phyloP scores from a whole-genome alignment of 2,888 invertebrate species.

The Smittia aterrima region DNA sequence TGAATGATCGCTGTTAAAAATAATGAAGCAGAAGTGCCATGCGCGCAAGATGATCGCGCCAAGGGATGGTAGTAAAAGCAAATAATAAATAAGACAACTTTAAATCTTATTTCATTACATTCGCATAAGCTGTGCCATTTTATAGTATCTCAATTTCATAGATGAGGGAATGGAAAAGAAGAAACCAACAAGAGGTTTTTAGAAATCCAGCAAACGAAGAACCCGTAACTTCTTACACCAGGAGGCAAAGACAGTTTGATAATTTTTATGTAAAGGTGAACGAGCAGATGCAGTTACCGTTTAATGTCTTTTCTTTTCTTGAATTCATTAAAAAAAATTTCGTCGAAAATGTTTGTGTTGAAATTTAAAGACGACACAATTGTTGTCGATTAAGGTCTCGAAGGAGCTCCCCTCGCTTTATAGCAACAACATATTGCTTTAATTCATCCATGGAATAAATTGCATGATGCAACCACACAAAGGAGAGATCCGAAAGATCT shows the following conservation, averaged over 20 bases:
- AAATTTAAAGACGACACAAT: conserved; percentile 29
- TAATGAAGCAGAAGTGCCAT: conserved; percentile 30
- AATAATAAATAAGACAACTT: conserved; percentile 1
- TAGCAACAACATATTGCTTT: background rate
- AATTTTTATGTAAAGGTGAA: background rate
- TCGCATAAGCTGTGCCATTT: background rate
- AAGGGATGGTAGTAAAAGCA: background rate
- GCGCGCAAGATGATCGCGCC: conserved; percentile 36
- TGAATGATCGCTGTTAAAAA: conserved; percentile 30
- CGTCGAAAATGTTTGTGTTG: background rate
- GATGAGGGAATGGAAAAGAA: no score
- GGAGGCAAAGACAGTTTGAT: background rate
- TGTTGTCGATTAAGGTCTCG: background rate
- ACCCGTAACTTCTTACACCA: conserved; percentile 15
- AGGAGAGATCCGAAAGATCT: background rate
- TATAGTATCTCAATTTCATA: background rate
- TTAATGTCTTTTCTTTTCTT: conserved; percentile 35
- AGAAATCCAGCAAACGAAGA: background rate
- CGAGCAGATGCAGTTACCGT: conserved; percentile 42
- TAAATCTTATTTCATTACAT: background rate
- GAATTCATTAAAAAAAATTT: conserved; percentile 14
- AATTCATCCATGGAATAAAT: conserved; percentile 19
- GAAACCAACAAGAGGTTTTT: background rate
- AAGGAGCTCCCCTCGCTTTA: background rate
- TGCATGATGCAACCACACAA: background rate